Base-by-base conservation (phyloP, 1,140 invertebrate genomes). In the Yoshiicerus persimilis region DNA sequence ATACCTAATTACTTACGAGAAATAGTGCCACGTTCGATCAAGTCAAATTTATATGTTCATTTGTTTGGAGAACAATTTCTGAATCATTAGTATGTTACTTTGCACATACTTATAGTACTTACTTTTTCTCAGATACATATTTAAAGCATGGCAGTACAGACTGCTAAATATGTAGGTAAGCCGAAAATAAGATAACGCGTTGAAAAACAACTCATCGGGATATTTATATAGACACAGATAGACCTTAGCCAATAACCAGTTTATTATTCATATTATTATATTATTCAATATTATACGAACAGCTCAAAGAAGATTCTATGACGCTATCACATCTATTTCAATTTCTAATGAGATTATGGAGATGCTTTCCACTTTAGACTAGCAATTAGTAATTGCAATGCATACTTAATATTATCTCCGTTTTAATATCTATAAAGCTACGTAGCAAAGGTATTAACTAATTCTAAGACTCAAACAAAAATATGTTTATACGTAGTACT, bases 311-410 rank as follows among this genome's bases (percentile, higher is more conserved):
- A 32, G n/a, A 30, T 70, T 80, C 30, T 80, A n/a, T 80, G 75
- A 80, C 75, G 75, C 75, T 38, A 34, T 36, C 30, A 9, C 20
- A 38, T 80, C 23, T n/a, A 80, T 80, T 80, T 80, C 75, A 80
- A 80, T 80, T 80, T 80, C 75, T 80, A 80, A 80, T 80, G 75
- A 80, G 75, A 38, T 36, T 80, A 80, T 80, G 34, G 34, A 70
- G 47, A 56, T 56, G 16, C 47, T n/a, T 56, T 56, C 64, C 23
- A 70, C 64, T 70, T 36, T 20, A n/a, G 34, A 38, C 30, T 34
- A 36, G 4, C 75, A 80, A 80, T 34, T n/a, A 38, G 34, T n/a
- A 0, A 36, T 23, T n/a, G 16, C 30, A 80, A 80, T 80, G 20
- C n/a, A 38, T 2, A 77, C 70, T 32, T 4, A 34, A 38, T 38